phyloP scores from a whole-genome alignment of 2,888 invertebrate species.

The Baccha elongata region DNA sequence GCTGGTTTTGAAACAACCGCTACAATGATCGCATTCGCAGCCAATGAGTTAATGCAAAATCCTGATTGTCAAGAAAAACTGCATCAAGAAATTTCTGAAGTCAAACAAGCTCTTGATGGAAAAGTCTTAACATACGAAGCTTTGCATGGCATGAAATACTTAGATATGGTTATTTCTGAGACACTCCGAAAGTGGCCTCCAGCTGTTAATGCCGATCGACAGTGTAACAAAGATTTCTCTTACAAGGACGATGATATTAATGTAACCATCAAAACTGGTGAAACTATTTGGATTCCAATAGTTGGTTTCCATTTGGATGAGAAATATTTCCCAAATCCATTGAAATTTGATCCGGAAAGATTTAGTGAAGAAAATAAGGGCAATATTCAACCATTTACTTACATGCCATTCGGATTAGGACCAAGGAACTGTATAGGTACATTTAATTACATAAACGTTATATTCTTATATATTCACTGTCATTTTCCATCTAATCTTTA shows the following conservation, averaged over 20 bases:
- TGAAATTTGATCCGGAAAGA: slow-evolving; percentile 85
- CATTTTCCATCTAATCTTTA: too few species aligned
- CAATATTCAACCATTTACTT: slow-evolving; percentile 82
- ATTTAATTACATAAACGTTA: too few species aligned
- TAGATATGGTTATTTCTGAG: slow-evolving; percentile 85
- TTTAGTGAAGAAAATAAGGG: slow-evolving; percentile 85
- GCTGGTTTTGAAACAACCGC: slow-evolving; percentile 84
- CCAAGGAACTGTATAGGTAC: slow-evolving; percentile 86
- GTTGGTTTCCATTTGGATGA: slow-evolving; percentile 84
- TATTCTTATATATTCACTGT: too few species aligned
- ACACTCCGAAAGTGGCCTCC: slow-evolving; percentile 84
- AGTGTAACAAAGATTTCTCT: slow-evolving; percentile 84
- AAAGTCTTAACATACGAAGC: slow-evolving; percentile 84
- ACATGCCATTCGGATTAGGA: slow-evolving; percentile 85
- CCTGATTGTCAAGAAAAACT: slow-evolving; percentile 84
- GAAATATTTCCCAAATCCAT: slow-evolving; percentile 84
- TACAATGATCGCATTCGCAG: slow-evolving; percentile 82
- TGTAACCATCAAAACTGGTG: slow-evolving; percentile 78
- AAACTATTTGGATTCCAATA: slow-evolving; percentile 80
- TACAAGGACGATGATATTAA: slow-evolving; percentile 76
- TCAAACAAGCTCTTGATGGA: slow-evolving; percentile 80
- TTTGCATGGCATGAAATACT: slow-evolving; percentile 84
- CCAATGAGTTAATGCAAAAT: slow-evolving; percentile 85
- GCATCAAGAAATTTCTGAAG: slow-evolving; percentile 84
- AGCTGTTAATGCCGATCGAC: slow-evolving; percentile 82